Evolutionary conservation across 2,888 invertebrate species (phyloP).

Genomic region (Nephrotoma flavescens): DNA sequence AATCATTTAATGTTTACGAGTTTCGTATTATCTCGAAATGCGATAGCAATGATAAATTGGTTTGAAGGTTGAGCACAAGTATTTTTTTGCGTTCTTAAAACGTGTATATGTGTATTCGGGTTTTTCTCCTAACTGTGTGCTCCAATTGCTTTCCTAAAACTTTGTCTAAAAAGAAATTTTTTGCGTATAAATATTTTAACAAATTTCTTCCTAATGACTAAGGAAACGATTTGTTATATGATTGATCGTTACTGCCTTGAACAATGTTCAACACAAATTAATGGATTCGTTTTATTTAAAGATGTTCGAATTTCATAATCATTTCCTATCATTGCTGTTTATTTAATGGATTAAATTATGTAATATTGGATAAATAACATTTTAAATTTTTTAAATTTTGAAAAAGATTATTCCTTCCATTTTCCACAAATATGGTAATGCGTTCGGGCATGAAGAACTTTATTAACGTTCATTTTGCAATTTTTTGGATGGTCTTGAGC

Average conservation of each 20-base stretch:
- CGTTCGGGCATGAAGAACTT: too few relatives aligned
- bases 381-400: too few relatives aligned
- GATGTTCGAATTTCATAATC: too few relatives aligned
- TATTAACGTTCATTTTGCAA: too few relatives aligned
- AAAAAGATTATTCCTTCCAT: too few relatives aligned
- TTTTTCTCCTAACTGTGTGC: not conserved
- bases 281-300: too few relatives aligned
- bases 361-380: too few relatives aligned
- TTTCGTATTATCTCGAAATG: not conserved
- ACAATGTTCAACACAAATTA: too few relatives aligned
- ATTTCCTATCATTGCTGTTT: too few relatives aligned
- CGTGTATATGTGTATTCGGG: not conserved
- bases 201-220: not conserved
- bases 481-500: too few relatives aligned
- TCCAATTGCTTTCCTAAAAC: not conserved
- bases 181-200: not conserved
- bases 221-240: not conserved
- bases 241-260: not conserved
- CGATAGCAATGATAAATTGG: not conserved
- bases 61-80: not conserved
- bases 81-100: not conserved
- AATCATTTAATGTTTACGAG: not conserved
- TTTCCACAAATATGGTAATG: too few relatives aligned
- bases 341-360: too few relatives aligned
- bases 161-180: not conserved